phyloP scores from a whole-genome alignment of 2,113 vertebrate genomes.

The Heliornis fulica region DNA sequence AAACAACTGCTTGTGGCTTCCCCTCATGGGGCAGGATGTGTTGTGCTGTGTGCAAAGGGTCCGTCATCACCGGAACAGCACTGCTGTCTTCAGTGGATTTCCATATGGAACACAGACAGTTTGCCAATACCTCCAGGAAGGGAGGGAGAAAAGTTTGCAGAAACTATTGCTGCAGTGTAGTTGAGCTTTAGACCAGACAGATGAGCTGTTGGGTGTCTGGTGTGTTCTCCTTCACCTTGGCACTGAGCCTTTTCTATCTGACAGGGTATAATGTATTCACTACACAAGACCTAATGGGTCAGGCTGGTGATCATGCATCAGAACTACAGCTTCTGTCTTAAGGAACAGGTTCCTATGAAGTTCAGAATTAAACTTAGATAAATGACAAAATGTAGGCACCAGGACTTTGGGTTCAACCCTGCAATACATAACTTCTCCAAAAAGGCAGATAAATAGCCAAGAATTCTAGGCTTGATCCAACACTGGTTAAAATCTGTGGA shows the following conservation, averaged over 20 bases:
- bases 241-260: too few relatives aligned
- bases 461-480: background rate
- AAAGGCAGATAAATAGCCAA: background rate
- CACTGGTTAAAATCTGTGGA: background rate
- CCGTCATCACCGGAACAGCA: rapidly evolving
- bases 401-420: background rate
- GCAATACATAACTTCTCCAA: background rate
- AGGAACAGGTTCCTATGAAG: background rate
- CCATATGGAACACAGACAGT: background rate
- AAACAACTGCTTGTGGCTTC: background rate
- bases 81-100: background rate
- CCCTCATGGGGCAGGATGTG: rapidly evolving
- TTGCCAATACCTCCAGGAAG: background rate
- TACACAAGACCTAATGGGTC: background rate
- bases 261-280: background rate
- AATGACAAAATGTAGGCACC: background rate
- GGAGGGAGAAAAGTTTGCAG: background rate
- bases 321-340: background rate
- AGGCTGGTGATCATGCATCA: background rate
- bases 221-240: background rate
- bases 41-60: rapidly evolving
- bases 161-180: rapidly evolving
- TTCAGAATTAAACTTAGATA: background rate
- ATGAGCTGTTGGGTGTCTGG: background rate
- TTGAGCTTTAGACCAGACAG: background rate